phyloP scores from a whole-genome alignment of 2,113 vertebrate genomes.

The Cyphomyrus plagiostoma region DNA sequence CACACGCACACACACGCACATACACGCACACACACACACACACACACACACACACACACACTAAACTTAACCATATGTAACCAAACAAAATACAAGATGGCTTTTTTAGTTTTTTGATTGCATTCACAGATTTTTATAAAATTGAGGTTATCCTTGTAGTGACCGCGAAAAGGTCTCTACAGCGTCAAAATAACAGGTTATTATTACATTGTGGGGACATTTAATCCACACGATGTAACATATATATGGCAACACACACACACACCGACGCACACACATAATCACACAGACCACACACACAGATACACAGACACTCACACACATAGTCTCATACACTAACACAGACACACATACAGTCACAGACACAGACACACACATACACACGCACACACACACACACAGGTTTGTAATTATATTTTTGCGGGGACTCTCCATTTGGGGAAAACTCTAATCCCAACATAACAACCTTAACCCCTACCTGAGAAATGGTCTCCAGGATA shows the following conservation, averaged over 20 bases:
- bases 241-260: background rate
- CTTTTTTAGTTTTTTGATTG: background rate
- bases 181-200: background rate
- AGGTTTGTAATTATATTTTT: too few relatives aligned
- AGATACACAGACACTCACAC: too few relatives aligned
- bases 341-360: background rate
- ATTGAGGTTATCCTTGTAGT: too few relatives aligned
- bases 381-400: too few relatives aligned
- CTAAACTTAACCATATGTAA: background rate
- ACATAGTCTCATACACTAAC: too few relatives aligned
- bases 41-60: background rate
- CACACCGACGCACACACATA: background rate
- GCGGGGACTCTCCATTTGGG: too few relatives aligned
- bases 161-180: background rate
- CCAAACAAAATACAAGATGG: background rate
- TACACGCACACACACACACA: background rate
- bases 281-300: too few relatives aligned
- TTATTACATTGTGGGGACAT: too few relatives aligned
- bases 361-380: too few relatives aligned
- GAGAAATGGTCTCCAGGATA: too few relatives aligned
- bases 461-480: too few relatives aligned
- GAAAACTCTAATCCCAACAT: too few relatives aligned
- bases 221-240: background rate
- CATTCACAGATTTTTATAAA: background rate
- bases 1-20: background rate